A percentile compares a stretch with the other conserved stretches of the same genome.
phyloP scores from a whole-genome alignment of 2,113 vertebrate species.

The Limnothrissa miodon region DNA sequence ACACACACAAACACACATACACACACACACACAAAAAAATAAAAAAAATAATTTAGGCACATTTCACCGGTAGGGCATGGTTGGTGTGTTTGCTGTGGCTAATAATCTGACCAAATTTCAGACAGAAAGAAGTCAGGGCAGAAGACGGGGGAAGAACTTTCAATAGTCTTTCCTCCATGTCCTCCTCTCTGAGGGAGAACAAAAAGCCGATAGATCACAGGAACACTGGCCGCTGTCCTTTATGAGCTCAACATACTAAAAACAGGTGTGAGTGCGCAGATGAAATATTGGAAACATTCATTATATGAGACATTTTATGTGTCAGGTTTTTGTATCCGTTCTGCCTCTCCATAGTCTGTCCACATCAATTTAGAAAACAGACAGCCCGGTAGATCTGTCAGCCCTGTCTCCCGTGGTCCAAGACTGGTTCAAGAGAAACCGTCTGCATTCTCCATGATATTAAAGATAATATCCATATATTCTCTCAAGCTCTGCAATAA shows the following conservation, averaged over 20 bases:
- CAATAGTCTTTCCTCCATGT: neutral
- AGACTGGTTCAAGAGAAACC: conserved; percentile 2
- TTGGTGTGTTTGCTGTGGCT: neutral
- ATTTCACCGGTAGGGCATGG: neutral
- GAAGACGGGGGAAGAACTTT: neutral
- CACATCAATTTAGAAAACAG: conserved; percentile 3
- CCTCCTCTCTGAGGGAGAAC: neutral
- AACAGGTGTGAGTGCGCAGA: neutral
- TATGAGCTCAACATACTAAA: conserved; percentile 1
- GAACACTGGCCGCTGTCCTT: neutral
- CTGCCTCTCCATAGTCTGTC: neutral
- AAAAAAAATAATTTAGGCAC: neutral
- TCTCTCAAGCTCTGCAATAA: neutral
- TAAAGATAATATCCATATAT: conserved; percentile 46
- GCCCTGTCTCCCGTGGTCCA: neutral
- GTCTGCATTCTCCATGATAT: conserved; percentile 31
- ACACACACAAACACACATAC: neutral
- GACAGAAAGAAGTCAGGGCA: neutral
- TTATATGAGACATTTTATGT: conserved; percentile 20
- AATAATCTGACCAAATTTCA: neutral
- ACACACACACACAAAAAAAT: neutral
- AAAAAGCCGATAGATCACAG: neutral
- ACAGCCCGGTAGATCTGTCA: neutral
- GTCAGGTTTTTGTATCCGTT: conserved; percentile 5
- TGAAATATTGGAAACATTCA: conserved; percentile 18